Percentiles rank a stretch among this genome's conserved stretches.
These are phyloP conservation scores for Peucedramus taeniatus DNA, from an alignment of 2,113 vertebrate species.

Conservation along the genomic window DNA sequence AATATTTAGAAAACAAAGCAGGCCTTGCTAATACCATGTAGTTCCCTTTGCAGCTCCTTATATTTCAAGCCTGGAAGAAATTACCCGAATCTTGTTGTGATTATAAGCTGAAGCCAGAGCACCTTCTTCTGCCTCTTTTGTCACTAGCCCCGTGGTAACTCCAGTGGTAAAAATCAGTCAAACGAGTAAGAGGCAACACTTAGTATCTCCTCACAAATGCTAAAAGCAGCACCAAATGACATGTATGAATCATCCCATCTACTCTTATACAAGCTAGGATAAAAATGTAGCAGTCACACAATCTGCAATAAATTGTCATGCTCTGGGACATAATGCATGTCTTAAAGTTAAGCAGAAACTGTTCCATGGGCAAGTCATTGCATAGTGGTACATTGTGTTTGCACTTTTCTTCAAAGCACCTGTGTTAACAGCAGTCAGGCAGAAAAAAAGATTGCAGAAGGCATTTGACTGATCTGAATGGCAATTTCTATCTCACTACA, in stretches of 20 bases:
- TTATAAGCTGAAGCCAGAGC: neutral
- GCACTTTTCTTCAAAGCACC: neutral
- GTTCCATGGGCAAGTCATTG: neutral
- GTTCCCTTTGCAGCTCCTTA: neutral
- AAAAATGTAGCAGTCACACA: conserved; percentile 6
- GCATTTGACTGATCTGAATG: neutral
- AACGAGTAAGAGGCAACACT: neutral
- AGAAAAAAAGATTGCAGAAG: neutral
- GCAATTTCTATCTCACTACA: neutral
- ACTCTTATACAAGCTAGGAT: neutral
- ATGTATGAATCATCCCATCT: conserved; percentile 19
- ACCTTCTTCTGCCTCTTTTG: neutral
- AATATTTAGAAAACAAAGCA: neutral
- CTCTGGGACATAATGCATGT: neutral
- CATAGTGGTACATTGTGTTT: neutral
- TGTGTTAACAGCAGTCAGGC: neutral
- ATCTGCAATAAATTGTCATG: neutral
- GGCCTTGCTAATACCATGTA: neutral
- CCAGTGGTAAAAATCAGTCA: neutral
- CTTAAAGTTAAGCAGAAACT: neutral
- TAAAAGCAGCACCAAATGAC: conserved; percentile 26
- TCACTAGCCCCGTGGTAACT: neutral
- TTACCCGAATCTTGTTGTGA: neutral
- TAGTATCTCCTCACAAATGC: conserved; percentile 1
- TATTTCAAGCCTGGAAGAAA: neutral